Evolutionary conservation across 2,888 invertebrate species (phyloP), one percentile per base, ranked within the genome.

Genomic region (Lasius fuliginosus): DNA sequence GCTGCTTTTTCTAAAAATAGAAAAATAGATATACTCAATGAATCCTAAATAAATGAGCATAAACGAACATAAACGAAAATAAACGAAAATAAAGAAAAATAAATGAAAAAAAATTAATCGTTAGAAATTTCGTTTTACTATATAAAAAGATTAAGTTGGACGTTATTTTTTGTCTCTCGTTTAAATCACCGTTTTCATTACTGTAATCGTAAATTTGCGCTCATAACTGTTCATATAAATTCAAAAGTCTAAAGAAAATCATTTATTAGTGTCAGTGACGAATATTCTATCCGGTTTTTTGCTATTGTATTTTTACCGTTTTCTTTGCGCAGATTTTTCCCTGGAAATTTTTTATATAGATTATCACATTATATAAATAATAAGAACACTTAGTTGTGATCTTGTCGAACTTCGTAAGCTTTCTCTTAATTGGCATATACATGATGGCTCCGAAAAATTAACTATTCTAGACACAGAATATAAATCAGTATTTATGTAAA

Each of bases 231-330:
- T n/a, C 56, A 77, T 56, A 46, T 56, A 67, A 40, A 77, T 67
- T 40, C 40, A 67, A 56, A 68, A 56, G 5, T 67, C 40, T 36
- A 30, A 42, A 56, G n/a, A 40, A 53, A 58, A 77, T 69, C 42
- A 69, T 69, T 69, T 58, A 42, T 77, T 40, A 77, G 12, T 33
- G 56, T 68, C 56, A 40, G 12, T 77, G 40, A 56, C 56, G 11
- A 40, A 77, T 40, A 9, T 42, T 75, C 33, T 49, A 46, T 75
- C 2, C 18, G 9, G n/a, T 42, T 33, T 75, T 75, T 30, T 49
- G 15, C 1, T 27, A 18, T 11, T 46, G 12, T 23, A 64, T 56
- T 68, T 68, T 76, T 6, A 9, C 0, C 40, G 3, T 12, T 77
- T n/a, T 49, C 12, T 18, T 56, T 36, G 30, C 6, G 27, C 46